Evolutionary conservation across 2,888 invertebrate genomes (phyloP), one percentile per base, ranked within the genome.

Genomic region (Chloromyia formosa): DNA sequence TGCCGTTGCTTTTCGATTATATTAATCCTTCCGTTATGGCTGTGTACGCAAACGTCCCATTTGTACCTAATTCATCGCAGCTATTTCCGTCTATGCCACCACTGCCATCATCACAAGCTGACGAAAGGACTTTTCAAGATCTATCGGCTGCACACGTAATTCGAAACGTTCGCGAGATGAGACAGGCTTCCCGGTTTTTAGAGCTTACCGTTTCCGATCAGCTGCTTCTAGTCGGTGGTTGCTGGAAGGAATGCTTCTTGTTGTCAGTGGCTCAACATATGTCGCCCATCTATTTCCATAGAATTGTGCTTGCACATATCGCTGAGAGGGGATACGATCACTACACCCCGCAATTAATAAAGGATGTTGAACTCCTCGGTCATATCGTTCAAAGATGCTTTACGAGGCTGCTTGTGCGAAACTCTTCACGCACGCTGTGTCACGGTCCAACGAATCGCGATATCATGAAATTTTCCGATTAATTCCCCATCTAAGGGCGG

Each of bases 191-290:
- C 0, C 90, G 92, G 0, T 95, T 96, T 81, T 89, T 91, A 0
- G 88, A 90, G 0, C 86, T 98, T 10, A 90, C 93, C 4, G 86
- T 92, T 78, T 85, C 90, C 20, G 97, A 98, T 82, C 94, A 94
- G 85, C 81, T 94, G 20, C 83, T 91, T 0, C 86, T 98, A 0
- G 84, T 98, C 58, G 94, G 95, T 83, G 92, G 94, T 79, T 93
- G 94, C 1, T 98, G 98, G 98, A 88, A 93, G 75, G 96, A 97
- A 80, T 87, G 97, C 40, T 98, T 98, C 82, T 89, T 97, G 0
- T 87, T 98, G 60, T 93, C 94, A 1, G 91, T 93, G 0, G 93
- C 94, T 0, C 96, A 97, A 82, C 93, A 93, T 80, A 87, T 93
- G 7, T 90, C 94, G 75, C 93, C 94, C 0, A 83, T 94, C 56